phyloP scores from a whole-genome alignment of 2,888 invertebrate genomes.

The Orthosia incerta region DNA sequence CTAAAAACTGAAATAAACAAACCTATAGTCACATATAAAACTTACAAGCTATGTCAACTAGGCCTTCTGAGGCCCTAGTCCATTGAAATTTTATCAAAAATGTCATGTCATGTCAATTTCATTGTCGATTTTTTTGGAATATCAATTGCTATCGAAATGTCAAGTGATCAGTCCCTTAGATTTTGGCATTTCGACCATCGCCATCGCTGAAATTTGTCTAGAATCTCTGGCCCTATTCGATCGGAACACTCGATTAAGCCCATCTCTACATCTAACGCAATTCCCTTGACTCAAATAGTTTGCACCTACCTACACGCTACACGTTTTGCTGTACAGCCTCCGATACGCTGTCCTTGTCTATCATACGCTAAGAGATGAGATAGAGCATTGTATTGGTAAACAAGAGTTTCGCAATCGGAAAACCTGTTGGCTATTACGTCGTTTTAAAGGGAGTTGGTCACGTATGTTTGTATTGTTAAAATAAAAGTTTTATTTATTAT shows the following conservation, averaged over 20 bases:
- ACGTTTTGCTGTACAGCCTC: slow-evolving; percentile 53
- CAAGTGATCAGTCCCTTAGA: no score
- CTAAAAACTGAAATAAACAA: not conserved
- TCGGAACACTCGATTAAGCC: slow-evolving; percentile 9
- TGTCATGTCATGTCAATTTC: no score
- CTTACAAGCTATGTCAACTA: not conserved
- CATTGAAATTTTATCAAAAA: no score
- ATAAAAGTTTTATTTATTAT: slow-evolving; percentile 10
- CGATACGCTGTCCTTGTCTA: slow-evolving; percentile 53
- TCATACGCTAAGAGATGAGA: slow-evolving; percentile 42
- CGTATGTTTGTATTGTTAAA: slow-evolving; percentile 4
- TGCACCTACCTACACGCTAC: slow-evolving; percentile 39
- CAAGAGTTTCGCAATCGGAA: slow-evolving; percentile 62
- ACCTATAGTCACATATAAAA: not conserved
- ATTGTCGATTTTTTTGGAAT: no score
- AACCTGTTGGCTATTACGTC: slow-evolving; percentile 56
- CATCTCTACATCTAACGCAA: slow-evolving; percentile 53
- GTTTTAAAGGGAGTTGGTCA: slow-evolving; percentile 29
- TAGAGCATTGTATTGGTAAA: slow-evolving; percentile 53
- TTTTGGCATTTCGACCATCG: no score
- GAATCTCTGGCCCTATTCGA: not conserved
- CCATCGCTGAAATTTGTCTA: no score
- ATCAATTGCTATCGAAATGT: no score
- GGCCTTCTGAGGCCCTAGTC: no score
- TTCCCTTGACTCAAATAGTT: slow-evolving; percentile 67